phyloP scores from a whole-genome alignment of 2,113 vertebrate species.

The Trichechus manatus region DNA sequence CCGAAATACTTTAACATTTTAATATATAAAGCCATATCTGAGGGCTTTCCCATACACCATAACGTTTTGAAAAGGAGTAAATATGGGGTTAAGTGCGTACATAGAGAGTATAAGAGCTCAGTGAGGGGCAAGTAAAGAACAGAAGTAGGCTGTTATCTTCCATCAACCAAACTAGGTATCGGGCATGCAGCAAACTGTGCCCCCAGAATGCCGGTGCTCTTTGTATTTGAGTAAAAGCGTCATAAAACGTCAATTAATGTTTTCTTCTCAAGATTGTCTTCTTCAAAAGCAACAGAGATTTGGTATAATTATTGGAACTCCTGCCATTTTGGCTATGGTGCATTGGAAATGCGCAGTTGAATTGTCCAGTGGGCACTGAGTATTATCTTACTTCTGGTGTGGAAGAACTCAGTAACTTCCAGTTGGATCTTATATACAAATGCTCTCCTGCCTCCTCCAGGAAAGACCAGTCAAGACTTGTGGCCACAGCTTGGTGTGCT shows the following conservation, averaged over 20 bases:
- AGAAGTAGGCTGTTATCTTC: not conserved
- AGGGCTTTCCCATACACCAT: not conserved
- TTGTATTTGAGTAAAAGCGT: constrained; percentile 56
- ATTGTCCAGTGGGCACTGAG: constrained; percentile 7
- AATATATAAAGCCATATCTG: constrained; percentile 8
- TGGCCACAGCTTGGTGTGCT: not conserved
- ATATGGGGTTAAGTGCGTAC: not conserved
- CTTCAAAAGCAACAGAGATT: constrained; percentile 68
- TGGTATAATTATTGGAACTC: constrained; percentile 69
- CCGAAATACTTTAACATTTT: not conserved
- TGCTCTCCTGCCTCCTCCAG: accelerated
- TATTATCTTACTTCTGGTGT: not conserved
- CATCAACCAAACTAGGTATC: not conserved
- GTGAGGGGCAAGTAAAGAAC: not conserved
- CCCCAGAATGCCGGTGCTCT: not conserved
- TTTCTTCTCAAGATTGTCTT: constrained; percentile 75
- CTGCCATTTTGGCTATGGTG: not conserved
- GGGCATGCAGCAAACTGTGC: not conserved
- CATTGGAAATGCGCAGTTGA: constrained; percentile 22
- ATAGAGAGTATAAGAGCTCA: not conserved
- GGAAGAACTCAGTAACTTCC: not conserved
- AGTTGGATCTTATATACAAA: not conserved
- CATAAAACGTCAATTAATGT: constrained; percentile 69
- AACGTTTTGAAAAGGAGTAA: not conserved
- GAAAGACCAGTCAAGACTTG: not conserved